Evolutionary conservation across 2,113 vertebrate species (phyloP).

Genomic region (Fregetta grallaria): DNA sequence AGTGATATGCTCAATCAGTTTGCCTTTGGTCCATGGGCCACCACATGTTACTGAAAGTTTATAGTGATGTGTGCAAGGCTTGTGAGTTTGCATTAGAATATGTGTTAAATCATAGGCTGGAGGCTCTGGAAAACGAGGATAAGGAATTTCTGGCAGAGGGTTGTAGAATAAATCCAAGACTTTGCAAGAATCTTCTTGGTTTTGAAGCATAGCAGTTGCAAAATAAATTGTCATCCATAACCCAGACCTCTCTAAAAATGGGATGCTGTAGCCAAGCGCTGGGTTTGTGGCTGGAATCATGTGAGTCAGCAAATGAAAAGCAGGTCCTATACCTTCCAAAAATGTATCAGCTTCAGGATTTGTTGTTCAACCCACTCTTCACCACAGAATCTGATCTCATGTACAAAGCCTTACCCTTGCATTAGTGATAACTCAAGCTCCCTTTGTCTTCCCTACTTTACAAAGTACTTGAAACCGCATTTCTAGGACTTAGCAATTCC

Average conservation of each 20-base stretch:
- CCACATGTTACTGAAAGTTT: not conserved
- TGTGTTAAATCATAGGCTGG: not conserved
- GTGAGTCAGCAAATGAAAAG: not conserved
- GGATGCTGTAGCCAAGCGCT: not conserved
- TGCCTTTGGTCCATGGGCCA: not conserved
- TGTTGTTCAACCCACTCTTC: not conserved
- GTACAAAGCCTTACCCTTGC: not conserved
- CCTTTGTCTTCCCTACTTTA: not conserved
- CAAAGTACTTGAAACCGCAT: not conserved
- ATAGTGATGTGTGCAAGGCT: not conserved
- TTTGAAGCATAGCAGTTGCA: not conserved
- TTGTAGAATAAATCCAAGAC: not conserved
- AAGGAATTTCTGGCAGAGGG: not conserved
- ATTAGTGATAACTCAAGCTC: not conserved
- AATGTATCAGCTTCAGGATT: not conserved
- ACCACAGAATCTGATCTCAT: not conserved
- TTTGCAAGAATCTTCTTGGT: not conserved
- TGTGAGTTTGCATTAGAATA: not conserved
- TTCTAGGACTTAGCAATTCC: not conserved
- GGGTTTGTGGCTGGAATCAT: not conserved
- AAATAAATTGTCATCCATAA: not conserved
- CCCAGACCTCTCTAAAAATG: not conserved
- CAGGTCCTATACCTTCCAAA: not conserved
- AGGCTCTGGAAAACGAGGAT: not conserved
- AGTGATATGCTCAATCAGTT: not conserved